A percentile compares a stretch with the other conserved stretches of the same genome.
Evolutionary conservation across 2,888 invertebrate genomes (phyloP).

Genomic region (Ornithoptera alexandrae): DNA sequence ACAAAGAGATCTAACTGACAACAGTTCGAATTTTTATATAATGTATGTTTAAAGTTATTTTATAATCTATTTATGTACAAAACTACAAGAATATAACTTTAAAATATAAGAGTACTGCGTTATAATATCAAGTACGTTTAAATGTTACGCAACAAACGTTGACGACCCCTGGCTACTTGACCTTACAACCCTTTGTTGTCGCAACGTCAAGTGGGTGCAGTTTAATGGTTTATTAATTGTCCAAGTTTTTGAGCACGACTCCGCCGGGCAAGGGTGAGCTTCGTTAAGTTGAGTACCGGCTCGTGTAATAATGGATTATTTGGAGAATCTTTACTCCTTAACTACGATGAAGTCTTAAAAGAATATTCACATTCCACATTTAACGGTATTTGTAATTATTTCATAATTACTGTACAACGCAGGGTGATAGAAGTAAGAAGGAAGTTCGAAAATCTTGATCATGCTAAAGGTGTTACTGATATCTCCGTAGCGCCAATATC

Average conservation of each 20-base stretch:
- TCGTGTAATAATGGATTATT: not conserved
- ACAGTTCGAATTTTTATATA: too few relatives aligned
- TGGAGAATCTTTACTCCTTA: not conserved
- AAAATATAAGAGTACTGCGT: too few relatives aligned
- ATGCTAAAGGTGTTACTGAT: not conserved
- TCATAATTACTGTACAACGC: not conserved
- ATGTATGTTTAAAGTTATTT: too few relatives aligned
- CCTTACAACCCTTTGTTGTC: constrained; percentile 12
- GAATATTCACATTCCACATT: not conserved
- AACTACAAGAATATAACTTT: not conserved
- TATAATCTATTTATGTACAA: not conserved
- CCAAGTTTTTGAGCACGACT: constrained; percentile 20
- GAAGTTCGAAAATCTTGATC: not conserved
- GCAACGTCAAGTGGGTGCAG: constrained; percentile 15
- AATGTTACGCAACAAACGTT: constrained; percentile 17
- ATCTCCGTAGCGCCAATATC: not conserved
- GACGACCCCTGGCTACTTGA: constrained; percentile 12
- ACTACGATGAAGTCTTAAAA: not conserved
- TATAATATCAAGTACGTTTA: constrained; percentile 2
- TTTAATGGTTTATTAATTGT: constrained; percentile 29
- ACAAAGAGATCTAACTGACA: too few relatives aligned
- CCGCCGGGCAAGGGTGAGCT: constrained; percentile 8
- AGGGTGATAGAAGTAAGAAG: not conserved
- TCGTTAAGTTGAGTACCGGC: constrained; percentile 14
- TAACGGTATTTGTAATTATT: not conserved